phyloP scores from a whole-genome alignment of 2,888 invertebrate species.

The Neoitamus cyanurus region DNA sequence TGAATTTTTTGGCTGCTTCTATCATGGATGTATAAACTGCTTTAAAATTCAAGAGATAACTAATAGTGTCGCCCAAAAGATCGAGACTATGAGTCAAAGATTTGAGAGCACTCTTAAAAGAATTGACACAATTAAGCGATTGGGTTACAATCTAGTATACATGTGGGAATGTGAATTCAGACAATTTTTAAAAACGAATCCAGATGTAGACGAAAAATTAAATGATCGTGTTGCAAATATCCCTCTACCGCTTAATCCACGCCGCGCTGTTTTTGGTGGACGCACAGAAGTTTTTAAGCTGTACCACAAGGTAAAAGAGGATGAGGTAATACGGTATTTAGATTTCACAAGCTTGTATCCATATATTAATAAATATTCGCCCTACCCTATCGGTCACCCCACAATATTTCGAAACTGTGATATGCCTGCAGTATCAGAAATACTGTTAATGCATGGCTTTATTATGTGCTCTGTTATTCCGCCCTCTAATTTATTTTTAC shows the following conservation, averaged over 20 bases:
- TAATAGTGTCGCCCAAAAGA: not conserved
- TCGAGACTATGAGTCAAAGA: not conserved
- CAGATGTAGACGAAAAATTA: not conserved
- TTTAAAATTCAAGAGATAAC: not conserved
- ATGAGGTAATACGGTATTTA: not conserved
- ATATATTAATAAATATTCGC: not conserved
- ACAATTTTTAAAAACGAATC: not conserved
- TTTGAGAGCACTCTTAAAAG: not conserved
- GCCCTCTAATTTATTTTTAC: no score
- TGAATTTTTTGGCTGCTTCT: not conserved
- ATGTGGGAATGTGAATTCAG: conserved; percentile 19
- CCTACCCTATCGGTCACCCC: not conserved
- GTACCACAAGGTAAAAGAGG: not conserved
- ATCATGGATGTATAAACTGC: conserved; percentile 22
- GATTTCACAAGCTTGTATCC: not conserved
- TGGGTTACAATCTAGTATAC: no score
- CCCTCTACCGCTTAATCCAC: no score
- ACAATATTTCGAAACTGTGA: not conserved
- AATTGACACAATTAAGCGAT: not conserved
- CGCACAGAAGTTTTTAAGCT: not conserved
- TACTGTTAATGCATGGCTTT: not conserved
- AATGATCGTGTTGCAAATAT: not conserved
- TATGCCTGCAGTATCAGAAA: not conserved
- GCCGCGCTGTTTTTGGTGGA: not conserved
- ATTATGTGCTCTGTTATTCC: not conserved